Evolutionary conservation across 2,797 vertebrate genomes (phyloP), one percentile per base, ranked within the genome.

Genomic region (Malacoraja senta): DNA sequence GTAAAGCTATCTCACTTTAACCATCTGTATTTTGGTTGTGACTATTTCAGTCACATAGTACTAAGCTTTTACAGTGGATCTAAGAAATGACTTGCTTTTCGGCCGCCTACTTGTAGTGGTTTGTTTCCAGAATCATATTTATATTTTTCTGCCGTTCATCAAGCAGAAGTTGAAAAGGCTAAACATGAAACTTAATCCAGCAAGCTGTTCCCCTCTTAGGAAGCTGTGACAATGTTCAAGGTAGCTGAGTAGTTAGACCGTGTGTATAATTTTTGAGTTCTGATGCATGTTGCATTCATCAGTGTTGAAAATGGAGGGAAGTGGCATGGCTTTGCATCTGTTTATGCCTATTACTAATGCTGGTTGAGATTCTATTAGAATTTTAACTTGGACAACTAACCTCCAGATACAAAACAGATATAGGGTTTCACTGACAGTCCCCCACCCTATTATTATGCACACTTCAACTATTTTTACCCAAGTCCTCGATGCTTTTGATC

Each of bases 1-100:
- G 90, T 26, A 74, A 91, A 74, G 68, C 38, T 91, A 91, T 91
- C 38, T 35, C 71, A 74, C 68, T 91, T 91, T 91, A 74, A 74
- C 90, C 90, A 91, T 91, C 90, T 91, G 90, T 91, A 91, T 72
- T 68, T 91, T 91, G 72, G 72, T 91, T 91, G 71, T 72, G 35
- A 91, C 68, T 74, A 91, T 74, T 91, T 91, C 90, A 74, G 90
- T 91, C 71, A 44, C 90, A 91, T 68, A 74, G 90, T 53, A 53
- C 44, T 53, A 53, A 53, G 44, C 44, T 53, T 53, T 53, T 53
- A 53, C 44, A 53, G 44, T 53, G 44, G 44, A 53, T 53, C 68
- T 53, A 44, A 91, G 90, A 74, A 91, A 19, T 74, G 90, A 91
- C 68, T 91, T 91, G 65, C 26, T 91, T 74, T 91, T 91, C 90